Conservation (phyloP, 2,888 invertebrate genomes). For the Polydrusus pterygomalis region DNA sequence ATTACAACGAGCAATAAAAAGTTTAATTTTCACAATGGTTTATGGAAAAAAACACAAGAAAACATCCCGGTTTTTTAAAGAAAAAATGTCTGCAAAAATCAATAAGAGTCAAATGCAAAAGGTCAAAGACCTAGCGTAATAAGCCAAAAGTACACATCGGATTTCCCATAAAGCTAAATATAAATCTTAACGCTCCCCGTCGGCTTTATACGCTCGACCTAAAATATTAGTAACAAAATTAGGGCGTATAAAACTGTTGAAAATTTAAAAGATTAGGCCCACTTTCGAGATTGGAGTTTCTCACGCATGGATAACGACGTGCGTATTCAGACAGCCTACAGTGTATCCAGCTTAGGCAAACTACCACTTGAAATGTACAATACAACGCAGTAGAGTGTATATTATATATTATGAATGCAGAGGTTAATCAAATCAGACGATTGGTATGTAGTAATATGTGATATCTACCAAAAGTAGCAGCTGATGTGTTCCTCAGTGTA, state of each 20-base stretch:
- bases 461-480: too few relatives aligned
- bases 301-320: conserved; percentile 38
- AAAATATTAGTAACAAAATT: conserved; percentile 54
- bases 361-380: conserved; percentile 18
- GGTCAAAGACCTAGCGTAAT: conserved; percentile 36
- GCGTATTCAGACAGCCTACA: neutral
- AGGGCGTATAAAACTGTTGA: conserved; percentile 53
- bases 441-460: neutral
- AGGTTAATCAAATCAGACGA: neutral
- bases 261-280: conserved; percentile 50
- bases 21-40: too few relatives aligned
- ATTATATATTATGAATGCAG: neutral
- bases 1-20: too few relatives aligned
- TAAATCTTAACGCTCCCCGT: conserved; percentile 48
- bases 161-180: conserved; percentile 48
- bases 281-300: conserved; percentile 48
- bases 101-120: conserved; percentile 10
- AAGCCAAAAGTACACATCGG: conserved; percentile 31
- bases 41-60: too few relatives aligned
- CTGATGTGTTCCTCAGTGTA: too few relatives aligned
- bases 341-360: conserved; percentile 13
- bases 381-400: conserved; percentile 13
- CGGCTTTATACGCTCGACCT: conserved; percentile 28
- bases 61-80: too few relatives aligned
- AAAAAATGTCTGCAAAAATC: too few relatives aligned